Evolutionary conservation across 1,140 invertebrate genomes (phyloP), one percentile per base, ranked within the genome.

Genomic region (Drosophila ananassae): DNA sequence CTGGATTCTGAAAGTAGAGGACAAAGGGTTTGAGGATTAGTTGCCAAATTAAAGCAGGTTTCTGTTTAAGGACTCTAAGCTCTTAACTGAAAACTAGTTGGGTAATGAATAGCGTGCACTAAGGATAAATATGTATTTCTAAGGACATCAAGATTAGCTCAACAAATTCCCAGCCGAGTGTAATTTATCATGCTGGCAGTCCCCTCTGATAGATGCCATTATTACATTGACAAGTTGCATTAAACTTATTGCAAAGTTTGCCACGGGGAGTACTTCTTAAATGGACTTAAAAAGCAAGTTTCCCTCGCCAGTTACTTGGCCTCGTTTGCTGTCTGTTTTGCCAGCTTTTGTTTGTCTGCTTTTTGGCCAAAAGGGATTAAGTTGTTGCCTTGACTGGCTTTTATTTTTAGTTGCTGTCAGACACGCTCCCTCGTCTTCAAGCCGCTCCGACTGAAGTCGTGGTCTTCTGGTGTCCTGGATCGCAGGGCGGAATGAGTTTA

Each of bases 271-370:
- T 82, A 58, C 61, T 59, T 82, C 71, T 79, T 89, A 79, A 77
- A 73, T 66, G 62, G 79, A 89, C 77, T 87, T 89, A 71, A 67
- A 83, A 87, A 89, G 63, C 63, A 62, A 76, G 51, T 89, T 82
- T 39, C 22, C 34, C 12, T 30, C 51, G 30, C 17, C 25, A 13
- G 28, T 12, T 32, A 10, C 8, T 50, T 50, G 4, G 13, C 68
- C 17, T 28, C 47, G 48, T 44, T 51, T 55, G 17, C 34, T 52
- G 17, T 44, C 25, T 47, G 56, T 54, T 59, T 66, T 48, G 25
- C 37, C 46, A 17, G 17, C 17, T 22, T 53, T 55, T 68, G 56
- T 55, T 44, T 47, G 34, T 17, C 55, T 67, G 77, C 61, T 74
- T 79, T 73, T 77, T 77, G 62, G 77, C 73, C 80, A 66, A 71